Evolutionary conservation across 2,113 vertebrate genomes (phyloP), one percentile per base, ranked within the genome.

Genomic region (Copsychus sechellarum): DNA sequence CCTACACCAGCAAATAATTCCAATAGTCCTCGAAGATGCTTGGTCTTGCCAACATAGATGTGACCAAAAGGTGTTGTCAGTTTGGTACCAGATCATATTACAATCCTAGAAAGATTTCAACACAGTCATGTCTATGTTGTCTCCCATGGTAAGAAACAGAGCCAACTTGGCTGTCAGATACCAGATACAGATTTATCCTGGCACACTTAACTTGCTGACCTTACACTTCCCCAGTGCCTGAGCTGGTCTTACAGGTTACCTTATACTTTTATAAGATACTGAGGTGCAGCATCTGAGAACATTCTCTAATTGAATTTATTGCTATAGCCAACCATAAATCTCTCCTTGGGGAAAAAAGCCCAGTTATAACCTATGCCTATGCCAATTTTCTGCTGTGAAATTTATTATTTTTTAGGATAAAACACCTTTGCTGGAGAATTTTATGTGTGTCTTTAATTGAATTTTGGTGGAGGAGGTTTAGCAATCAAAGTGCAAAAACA

Each of bases 41-140:
- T 93, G 64, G 71, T 70, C 56, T 90, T 93, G 93, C 66, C 42
- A 34, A 47, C 42, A 43, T 6, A 38, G 54, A 43, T 10, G 34
- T 33, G 19, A 80, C 78, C 60, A 38, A 73, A 43, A 42, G 34
- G 54, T 50, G 58, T 1, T 77, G 26, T 81, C 82, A 62, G 51
- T 90, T 93, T 83, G 34, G 47, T 83, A 88, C 26, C 38, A 86
- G 88, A 78, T 96, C 67, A 67, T 36, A 29, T 93, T 90, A 48
- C 94, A 84, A 6, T 74, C 88, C 82, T 92, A 62, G 88, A 95
- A 90, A 66, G 82, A 83, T 78, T 81, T 70, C 73, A 78, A 83
- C 38, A 83, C 38, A 0, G 6, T 40, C 38, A 18, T 34, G 28
- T 62, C 62, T 38, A 2, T 36, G 22, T 58, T 70, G 31, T 56